A percentile compares a stretch with the other conserved stretches of the same genome.
Evolutionary conservation across 2,113 vertebrate species (phyloP).

Genomic region (Anhinga rufa): DNA sequence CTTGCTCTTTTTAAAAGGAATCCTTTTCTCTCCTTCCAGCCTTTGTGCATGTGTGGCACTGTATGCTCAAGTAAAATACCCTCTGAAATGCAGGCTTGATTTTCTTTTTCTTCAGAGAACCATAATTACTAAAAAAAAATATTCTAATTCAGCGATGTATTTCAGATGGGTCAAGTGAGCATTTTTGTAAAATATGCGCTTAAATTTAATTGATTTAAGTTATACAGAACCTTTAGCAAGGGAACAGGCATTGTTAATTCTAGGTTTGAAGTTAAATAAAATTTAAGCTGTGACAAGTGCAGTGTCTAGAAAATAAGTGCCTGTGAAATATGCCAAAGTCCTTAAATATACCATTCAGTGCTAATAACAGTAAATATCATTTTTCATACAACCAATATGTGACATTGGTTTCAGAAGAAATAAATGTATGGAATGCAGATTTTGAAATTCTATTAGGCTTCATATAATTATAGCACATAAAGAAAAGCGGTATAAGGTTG

Average conservation of each 20-base stretch:
- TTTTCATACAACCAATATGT: constrained; percentile 47
- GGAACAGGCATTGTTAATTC: constrained; percentile 53
- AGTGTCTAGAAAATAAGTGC: constrained; percentile 60
- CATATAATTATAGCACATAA: constrained; percentile 58
- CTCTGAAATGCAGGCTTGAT: constrained; percentile 27
- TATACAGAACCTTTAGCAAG: constrained; percentile 40
- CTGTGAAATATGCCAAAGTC: constrained; percentile 51
- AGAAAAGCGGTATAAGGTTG: constrained; percentile 56
- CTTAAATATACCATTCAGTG: constrained; percentile 59
- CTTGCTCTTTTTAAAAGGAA: constrained; percentile 28
- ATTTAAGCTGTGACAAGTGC: constrained; percentile 56
- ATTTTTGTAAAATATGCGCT: constrained; percentile 15
- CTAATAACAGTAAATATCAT: constrained; percentile 60
- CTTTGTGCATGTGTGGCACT: not conserved
- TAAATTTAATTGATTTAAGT: constrained; percentile 56
- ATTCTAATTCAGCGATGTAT: not conserved
- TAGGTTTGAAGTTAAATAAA: constrained; percentile 66
- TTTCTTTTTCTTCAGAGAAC: constrained; percentile 29
- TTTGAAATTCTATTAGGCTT: constrained; percentile 60
- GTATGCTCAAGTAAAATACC: not conserved
- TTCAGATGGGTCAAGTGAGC: constrained; percentile 44
- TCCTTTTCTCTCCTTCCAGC: constrained; percentile 3
- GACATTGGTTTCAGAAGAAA: constrained; percentile 56
- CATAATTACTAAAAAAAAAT: not conserved
- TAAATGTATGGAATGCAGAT: constrained; percentile 64